Evolutionary conservation across 2,797 vertebrate genomes (phyloP), one percentile per base, ranked within the genome.

Genomic region (Hydrolagus colliei): DNA sequence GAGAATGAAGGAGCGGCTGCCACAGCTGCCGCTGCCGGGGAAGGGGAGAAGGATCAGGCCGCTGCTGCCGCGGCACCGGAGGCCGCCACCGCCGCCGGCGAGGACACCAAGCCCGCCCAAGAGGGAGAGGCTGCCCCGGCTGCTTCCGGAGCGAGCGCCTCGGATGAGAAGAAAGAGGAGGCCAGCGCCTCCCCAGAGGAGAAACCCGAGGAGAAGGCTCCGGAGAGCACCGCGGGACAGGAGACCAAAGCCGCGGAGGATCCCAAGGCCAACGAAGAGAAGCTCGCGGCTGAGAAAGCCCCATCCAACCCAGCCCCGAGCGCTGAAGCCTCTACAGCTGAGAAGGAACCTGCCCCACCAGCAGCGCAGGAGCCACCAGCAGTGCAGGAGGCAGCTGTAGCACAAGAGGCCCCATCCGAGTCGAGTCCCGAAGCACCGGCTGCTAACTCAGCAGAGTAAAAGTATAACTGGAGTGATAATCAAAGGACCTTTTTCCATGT

Each of bases 401-500:
- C 93, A 59, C 94, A 93, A 91, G 95, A 95, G 89, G 92, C 92
- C 20, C 89, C 93, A 86, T 87, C 93, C 3, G 94, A 92, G 86
- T 92, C 93, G 91, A 96, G 95, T 90, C 92, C 93, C 2, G 95
- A 95, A 88, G 94, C 92, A 80, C 90, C 95, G 1, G 90, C 92
- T 0, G 91, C 93, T 3, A 95, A 96, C 91, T 90, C 94, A 5
- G 93, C 94, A 2, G 96, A 97, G 94, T 96, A 95, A 93, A 79
- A 80, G 87, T 88, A 89, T 88, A 86, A 91, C 90, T 90, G 86
- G 86, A 90, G 89, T 87, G 92, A 94, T 92, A 91, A 95, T 94
- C 93, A 92, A 94, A 94, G 94, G 94, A 95, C 94, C 94, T 92
- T 94, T 92, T 93, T 94, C 93, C 94, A 93, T 91, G 95, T 94